These are phyloP conservation scores for Melinopterus prodromus DNA, from an alignment of 2,888 invertebrate genomes.

Conservation along the genomic window DNA sequence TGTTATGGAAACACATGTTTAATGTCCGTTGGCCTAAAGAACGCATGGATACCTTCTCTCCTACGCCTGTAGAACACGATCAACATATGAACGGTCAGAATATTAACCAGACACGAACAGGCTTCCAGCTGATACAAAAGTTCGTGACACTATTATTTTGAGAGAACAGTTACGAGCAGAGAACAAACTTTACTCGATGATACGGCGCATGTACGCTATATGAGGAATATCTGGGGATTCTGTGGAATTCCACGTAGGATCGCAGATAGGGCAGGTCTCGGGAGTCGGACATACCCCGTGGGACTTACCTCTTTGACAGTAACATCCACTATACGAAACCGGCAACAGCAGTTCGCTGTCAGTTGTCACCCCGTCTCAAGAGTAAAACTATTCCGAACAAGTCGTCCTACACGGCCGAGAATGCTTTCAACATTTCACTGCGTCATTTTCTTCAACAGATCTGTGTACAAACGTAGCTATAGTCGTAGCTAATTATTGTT, in stretches of 20 bases:
- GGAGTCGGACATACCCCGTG: slow-evolving; percentile 40
- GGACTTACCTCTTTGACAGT: slow-evolving; percentile 53
- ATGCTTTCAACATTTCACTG: not conserved
- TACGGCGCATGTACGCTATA: not conserved
- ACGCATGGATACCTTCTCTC: not conserved
- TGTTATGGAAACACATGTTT: not conserved
- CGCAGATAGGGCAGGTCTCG: not conserved
- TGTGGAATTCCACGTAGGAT: slow-evolving; percentile 9
- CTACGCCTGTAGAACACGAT: not conserved
- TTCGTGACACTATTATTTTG: not conserved
- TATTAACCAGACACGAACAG: not conserved
- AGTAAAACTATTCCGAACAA: slow-evolving; percentile 7
- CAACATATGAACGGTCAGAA: not conserved
- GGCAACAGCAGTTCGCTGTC: slow-evolving; percentile 56
- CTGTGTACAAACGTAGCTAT: not conserved
- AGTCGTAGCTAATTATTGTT: not conserved
- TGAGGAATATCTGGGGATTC: not conserved
- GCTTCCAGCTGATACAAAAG: not conserved
- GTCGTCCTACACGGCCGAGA: not conserved
- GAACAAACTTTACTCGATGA: not conserved
- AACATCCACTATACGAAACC: slow-evolving; percentile 55
- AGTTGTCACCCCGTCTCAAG: slow-evolving; percentile 55
- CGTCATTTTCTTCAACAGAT: not conserved
- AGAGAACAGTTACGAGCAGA: not conserved
- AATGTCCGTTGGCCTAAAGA: not conserved